Evolutionary conservation across 2,113 vertebrate species (phyloP), one percentile per base, ranked within the genome.

Genomic region (Rhinogobius similis): DNA sequence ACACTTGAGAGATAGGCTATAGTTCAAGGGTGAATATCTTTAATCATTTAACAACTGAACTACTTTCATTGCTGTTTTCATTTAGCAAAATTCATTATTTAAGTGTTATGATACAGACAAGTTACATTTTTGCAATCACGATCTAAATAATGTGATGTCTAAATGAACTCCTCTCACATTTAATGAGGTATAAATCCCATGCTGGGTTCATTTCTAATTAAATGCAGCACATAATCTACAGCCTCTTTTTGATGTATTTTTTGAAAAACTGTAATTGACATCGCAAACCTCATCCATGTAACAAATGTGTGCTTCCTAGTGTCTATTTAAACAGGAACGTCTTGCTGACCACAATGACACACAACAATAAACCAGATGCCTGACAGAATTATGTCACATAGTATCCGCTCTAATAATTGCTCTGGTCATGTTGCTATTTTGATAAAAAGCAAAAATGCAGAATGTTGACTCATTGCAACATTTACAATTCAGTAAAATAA

Each of bases 341-440:
- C 23, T 13, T 20, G 4, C 29, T 72, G 76, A 73, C 86, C 70
- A 21, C 13, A 59, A 68, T 72, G 75, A 87, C 73, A 82, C 76
- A 69, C 67, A 82, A 76, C 83, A 82, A 79, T 79, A 83, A 83
- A 85, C 72, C 77, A 75, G 76, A 77, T 88, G 87, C 86, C 88
- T 69, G 32, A 67, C 80, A 88, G 81, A 78, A 86, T 90, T 62
- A 77, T 65, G 79, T 90, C 87, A 89, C 74, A 90, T 87, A 76
- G 79, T 78, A 79, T 81, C 86, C 63, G 87, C 88, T 90, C 87
- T 82, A 89, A 86, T 90, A 89, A 87, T 67, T 82, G 73, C 75
- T 82, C 56, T 70, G 72, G 81, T 78, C 87, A 74, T 80, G 77
- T 39, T 70, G 84, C 77, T 83, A 84, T 88, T 83, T 89, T 84